Percentiles rank a stretch among this genome's conserved stretches.
Evolutionary conservation across 1,140 invertebrate species (phyloP).

Genomic region (Drosophila miranda): DNA sequence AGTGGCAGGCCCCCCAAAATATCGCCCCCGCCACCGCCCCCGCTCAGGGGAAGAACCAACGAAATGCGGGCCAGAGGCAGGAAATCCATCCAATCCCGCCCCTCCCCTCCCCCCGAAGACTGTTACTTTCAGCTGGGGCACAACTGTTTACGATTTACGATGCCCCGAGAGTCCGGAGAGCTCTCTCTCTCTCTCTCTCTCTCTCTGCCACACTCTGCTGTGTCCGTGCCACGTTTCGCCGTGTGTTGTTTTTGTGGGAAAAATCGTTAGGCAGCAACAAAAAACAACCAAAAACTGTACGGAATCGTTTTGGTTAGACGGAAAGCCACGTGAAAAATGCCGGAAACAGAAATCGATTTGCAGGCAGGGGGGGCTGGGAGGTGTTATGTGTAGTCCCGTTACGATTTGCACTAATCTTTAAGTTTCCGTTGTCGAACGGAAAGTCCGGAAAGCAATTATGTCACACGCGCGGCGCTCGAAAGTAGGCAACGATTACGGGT

Average conservation of each 20-base stretch:
- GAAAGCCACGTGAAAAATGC: conserved; percentile 81
- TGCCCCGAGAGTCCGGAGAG: background rate
- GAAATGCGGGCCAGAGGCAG: conserved; percentile 30
- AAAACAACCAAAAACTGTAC: conserved; percentile 70
- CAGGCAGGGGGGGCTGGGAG: conserved; percentile 33
- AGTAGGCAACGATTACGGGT: conserved; percentile 64
- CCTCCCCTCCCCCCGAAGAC: conserved; percentile 25
- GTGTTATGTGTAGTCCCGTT: conserved; percentile 41
- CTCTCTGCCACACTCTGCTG: background rate
- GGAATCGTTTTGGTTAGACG: conserved; percentile 20
- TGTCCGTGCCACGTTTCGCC: conserved; percentile 40
- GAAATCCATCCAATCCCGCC: conserved; percentile 68
- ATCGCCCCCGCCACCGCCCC: conserved; percentile 25
- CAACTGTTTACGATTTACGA: conserved; percentile 49
- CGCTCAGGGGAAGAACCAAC: background rate
- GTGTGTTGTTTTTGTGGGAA: conserved; percentile 57
- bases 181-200: conserved; percentile 20
- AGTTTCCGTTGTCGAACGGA: conserved; percentile 25
- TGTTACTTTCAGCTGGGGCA: conserved; percentile 53
- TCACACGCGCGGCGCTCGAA: conserved; percentile 69
- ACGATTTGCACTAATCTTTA: conserved; percentile 14
- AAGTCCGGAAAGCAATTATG: conserved; percentile 59
- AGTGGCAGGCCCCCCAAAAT: conserved; percentile 29
- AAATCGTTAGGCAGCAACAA: conserved; percentile 69
- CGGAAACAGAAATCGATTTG: conserved; percentile 82